Conservation (phyloP, 2,113 vertebrate species). For the Albula goreensis region DNA sequence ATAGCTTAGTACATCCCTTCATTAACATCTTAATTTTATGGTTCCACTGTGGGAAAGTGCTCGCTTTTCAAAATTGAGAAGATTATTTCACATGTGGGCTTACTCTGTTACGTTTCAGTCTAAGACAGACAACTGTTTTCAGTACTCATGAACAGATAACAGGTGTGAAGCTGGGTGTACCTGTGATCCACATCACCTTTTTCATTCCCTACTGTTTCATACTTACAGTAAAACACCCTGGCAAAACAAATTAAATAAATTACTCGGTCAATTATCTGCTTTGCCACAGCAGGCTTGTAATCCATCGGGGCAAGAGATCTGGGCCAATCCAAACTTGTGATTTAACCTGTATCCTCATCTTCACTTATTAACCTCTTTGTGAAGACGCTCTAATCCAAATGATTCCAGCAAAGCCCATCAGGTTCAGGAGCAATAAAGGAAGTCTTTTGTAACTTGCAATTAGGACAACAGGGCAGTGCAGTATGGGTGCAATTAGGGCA, state of each 20-base stretch:
- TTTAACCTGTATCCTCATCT: background rate
- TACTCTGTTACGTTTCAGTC: background rate
- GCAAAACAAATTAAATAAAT: background rate
- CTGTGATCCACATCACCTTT: background rate
- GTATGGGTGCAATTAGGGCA: too few species aligned
- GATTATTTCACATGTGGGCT: background rate
- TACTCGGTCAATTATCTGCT: background rate
- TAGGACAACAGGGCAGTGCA: background rate
- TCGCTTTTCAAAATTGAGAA: background rate
- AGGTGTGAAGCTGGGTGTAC: too few species aligned
- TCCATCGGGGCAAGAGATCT: background rate
- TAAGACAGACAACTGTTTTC: background rate
- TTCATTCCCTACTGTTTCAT: background rate
- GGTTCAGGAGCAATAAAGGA: background rate
- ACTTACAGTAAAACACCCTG: background rate
- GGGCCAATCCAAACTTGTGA: background rate
- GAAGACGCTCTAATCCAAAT: background rate
- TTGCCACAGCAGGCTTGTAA: background rate
- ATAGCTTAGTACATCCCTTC: background rate
- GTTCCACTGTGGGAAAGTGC: background rate
- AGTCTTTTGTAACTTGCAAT: background rate
- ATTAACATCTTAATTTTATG: background rate
- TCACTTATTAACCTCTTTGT: background rate
- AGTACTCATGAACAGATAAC: too few species aligned
- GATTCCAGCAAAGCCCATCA: background rate